Base-by-base conservation (phyloP, 2,888 invertebrate genomes). In the Andrena haemorrhoa region DNA sequence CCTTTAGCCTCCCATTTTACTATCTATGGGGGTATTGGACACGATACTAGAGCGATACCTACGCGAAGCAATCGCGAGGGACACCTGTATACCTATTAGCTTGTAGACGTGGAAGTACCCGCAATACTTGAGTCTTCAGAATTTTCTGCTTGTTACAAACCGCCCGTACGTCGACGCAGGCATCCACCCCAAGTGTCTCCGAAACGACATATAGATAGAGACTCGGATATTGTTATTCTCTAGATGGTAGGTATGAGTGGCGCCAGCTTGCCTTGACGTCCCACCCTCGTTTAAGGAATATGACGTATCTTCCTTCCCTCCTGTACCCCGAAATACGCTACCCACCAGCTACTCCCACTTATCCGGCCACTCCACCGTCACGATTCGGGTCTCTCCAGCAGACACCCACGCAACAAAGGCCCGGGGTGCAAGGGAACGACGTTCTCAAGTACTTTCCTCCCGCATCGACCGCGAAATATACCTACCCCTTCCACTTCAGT, bases 261-360 rank as follows among this genome's bases (percentile, higher is more conserved):
- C 90, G 86, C 86, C 90, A 89, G 90, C 89, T 90, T 89, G 88
- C 85, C 86, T 83, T 87, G 90, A 90, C 90, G 90, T 90, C 86
- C 81, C 84, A 77, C 82, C 89, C 90, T 88, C 89, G 84, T 90
- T 90, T 85, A 88, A 87, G 87, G 87, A 87, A 87, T 88, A 81
- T 84, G 83, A 83, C 83, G 83, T 83, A 76, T 83, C 72, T 74
- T 85, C 85, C 82, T 65, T 78, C 78, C 65, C 75, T 65, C 65
- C 69, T 49, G 56, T 56, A 64, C 12, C 35, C 65, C 73, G 51
- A 63, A 58, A 53, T n/a, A 49, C 68, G 53, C 31, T 71, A 68
- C 31, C 77, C 70, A 35, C 63, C 65, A 84, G 63, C 78, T 64
- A 72, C 83, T 74, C 73, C 82, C 78, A 78, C 75, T 83, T 79